These are phyloP conservation scores for Tretioscincus oriximinensis DNA, from an alignment of 2,113 vertebrate species.

Conservation along the genomic window DNA sequence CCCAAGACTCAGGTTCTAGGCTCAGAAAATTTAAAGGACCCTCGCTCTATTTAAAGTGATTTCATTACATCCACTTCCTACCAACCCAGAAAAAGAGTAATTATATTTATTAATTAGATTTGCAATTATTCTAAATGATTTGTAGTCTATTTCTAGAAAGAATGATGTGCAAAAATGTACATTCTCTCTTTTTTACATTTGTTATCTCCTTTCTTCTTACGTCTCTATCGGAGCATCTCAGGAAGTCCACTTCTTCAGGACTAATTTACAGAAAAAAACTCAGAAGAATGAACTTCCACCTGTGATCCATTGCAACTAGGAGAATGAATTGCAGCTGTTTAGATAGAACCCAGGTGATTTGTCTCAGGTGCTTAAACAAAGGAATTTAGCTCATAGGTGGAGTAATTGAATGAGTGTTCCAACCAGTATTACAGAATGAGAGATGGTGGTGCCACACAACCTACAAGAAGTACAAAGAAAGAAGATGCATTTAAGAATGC, in stretches of 20 bases:
- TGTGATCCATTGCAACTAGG: not conserved
- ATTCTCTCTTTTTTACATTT: not conserved
- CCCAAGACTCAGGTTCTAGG: too few relatives aligned
- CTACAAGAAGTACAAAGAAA: not conserved
- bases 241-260: not conserved
- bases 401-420: constrained; percentile 13
- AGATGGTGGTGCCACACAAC: not conserved
- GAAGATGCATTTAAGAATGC: not conserved
- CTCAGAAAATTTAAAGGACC: too few relatives aligned
- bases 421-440: not conserved
- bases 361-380: constrained; percentile 2
- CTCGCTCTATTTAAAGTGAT: too few relatives aligned
- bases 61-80: too few relatives aligned
- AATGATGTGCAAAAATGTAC: not conserved
- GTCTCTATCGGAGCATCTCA: not conserved
- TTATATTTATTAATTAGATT: not conserved
- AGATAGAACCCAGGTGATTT: constrained; percentile 3
- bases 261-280: not conserved
- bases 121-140: not conserved
- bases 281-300: not conserved
- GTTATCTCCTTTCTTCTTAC: not conserved
- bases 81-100: not conserved
- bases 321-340: constrained; percentile 16
- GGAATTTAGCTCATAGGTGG: not conserved
- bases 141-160: not conserved